Percentiles rank a stretch among this genome's conserved stretches.
Evolutionary conservation across 2,888 invertebrate genomes (phyloP).

Genomic region (Stenodema calcarata): DNA sequence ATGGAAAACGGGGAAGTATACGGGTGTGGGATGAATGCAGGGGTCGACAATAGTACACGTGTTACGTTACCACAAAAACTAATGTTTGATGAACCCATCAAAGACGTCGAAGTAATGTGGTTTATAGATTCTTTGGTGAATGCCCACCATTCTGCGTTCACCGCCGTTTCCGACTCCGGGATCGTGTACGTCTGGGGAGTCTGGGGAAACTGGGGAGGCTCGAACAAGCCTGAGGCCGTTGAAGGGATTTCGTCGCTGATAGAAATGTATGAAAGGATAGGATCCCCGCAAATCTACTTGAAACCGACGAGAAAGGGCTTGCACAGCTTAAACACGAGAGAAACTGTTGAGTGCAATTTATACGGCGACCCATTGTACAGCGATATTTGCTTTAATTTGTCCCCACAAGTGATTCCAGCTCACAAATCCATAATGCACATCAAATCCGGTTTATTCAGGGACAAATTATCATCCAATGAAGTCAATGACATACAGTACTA

Average conservation of each 20-base stretch:
- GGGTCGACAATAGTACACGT: neutral
- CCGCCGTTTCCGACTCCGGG: neutral
- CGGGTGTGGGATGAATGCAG: neutral
- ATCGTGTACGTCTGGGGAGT: neutral
- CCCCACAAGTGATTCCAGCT: neutral
- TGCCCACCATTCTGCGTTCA: neutral
- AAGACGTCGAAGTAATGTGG: neutral
- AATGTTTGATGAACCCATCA: neutral
- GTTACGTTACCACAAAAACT: neutral
- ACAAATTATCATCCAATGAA: neutral
- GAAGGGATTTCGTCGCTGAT: neutral
- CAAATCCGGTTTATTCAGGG: neutral
- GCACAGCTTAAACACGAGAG: neutral
- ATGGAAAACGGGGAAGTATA: neutral
- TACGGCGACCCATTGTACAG: neutral
- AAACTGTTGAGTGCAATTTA: neutral
- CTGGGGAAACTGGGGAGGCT: neutral
- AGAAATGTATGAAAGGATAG: neutral
- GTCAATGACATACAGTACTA: neutral
- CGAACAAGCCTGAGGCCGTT: neutral
- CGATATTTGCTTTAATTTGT: neutral
- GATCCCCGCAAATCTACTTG: neutral
- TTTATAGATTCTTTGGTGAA: neutral
- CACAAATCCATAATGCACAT: neutral
- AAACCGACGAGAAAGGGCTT: neutral